Evolutionary conservation across 2,888 invertebrate genomes (phyloP), one percentile per base, ranked within the genome.

Genomic region (Xanthia togata): DNA sequence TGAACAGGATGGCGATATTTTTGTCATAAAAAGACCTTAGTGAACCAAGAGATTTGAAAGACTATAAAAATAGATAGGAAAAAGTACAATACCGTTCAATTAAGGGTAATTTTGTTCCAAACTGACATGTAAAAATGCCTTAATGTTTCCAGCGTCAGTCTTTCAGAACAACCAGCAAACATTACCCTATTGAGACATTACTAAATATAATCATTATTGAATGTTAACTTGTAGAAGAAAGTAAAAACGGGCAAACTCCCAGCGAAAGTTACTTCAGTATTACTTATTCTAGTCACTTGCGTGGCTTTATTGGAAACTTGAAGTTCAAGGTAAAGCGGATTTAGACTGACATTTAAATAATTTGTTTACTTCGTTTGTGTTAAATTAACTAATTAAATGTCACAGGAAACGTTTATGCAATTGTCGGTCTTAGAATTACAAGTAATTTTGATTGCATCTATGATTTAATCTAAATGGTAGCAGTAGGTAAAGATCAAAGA

Each of bases 261-360:
- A 73, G 60, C 53, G 72, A 85, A 78, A 85, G 83, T 78, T 67
- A 63, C 26, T n/a, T 17, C 23, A 62, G 12, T 50, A 31, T 59
- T 41, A 71, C 31, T 55, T 71, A 83, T 78, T 78, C 78, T 11
- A 38, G 68, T 71, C 64, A 64, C 14, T 31, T 44, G 17, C 17
- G 35, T 47, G 55, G 23, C 38, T 55, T 31, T 53, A n/a, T 44
- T 60, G 65, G 63, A 76, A 38, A 60, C 44, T 71, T 26, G 23
- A 86, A 76, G 73, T 72, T 76, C 86, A 84, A 74, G 86, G 86
- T 55, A 31, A 79, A 44, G 44, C 60, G 71, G 73, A 83, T 70
- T 72, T 60, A 31, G 41, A 4, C 9, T 70, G 83, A 41, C 76
- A 83, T 86, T 70, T 69, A 31, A n/a, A 70, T n/a, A 20, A 31